Evolutionary conservation across 2,113 vertebrate species (phyloP), one percentile per base, ranked within the genome.

Genomic region (Clinocottus analis): DNA sequence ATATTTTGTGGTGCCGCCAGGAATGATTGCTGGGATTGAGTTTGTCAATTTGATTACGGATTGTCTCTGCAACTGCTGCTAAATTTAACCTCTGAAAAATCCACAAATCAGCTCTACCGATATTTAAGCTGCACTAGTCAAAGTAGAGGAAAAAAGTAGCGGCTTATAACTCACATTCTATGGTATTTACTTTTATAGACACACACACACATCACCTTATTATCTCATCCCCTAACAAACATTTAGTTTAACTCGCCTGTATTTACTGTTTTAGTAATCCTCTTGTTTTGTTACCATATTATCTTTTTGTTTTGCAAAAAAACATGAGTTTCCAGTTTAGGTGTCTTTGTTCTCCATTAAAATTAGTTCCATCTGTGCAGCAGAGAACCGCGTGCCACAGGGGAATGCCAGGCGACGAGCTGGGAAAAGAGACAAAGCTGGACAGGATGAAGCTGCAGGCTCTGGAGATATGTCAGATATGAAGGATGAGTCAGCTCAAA

Each of bases 401-500:
- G 82, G 88, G 0, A 70, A 49, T 0, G 80, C 88, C 60, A 85
- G 94, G 80, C 77, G 86, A 21, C 88, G 94, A 87, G 86, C 79
- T 4, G 93, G 92, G 47, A 92, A 84, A 78, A 79, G 87, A 66
- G 86, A 79, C 33, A 90, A 85, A 59, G 70, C 7, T 0, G 87
- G 79, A 14, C 23, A 43, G n/a, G 84, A 92, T 4, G 63, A 70
- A 5, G 75, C 59, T 17, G 60, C 67, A 0, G 63, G 61, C 1
- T 25, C 82, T 62, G 86, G 72, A 37, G 87, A 87, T 11, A 23
- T 0, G 14, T 45, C 80, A 0, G 78, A 91, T 14, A 91, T 80
- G 0, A 95, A 90, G 87, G 81, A 92, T 0, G 95, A 94, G 25
- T 93, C 93, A 0, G 6, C 86, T 0, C 92, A 90, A 69, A 90